Evolutionary conservation across 2,113 vertebrate genomes (phyloP).

Genomic region (Myotis brandtii): DNA sequence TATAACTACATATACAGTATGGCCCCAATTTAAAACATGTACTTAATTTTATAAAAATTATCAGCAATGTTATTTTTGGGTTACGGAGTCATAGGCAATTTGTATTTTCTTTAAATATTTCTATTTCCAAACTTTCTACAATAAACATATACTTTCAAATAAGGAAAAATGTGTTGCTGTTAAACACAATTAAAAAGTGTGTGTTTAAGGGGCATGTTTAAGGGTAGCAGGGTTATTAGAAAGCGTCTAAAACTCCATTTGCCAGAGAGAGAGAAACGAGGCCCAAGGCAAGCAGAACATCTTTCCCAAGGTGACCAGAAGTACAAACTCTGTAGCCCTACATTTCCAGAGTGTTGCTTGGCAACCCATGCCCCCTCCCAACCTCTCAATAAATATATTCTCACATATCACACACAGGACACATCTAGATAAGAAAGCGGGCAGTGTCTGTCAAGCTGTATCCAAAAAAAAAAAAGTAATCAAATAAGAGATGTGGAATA

Average conservation of each 20-base stretch:
- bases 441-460: not conserved
- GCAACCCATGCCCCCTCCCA: not conserved
- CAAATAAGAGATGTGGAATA: not conserved
- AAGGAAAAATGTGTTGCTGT: not conserved
- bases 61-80: not conserved
- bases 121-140: not conserved
- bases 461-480: not conserved
- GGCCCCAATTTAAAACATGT: not conserved
- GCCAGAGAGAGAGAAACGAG: not conserved
- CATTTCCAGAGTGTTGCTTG: not conserved
- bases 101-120: slow-evolving; percentile 22
- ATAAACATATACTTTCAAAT: slow-evolving; percentile 4
- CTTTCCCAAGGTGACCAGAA: slow-evolving; percentile 36
- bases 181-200: not conserved
- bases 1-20: not conserved
- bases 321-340: not conserved
- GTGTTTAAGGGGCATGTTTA: not conserved
- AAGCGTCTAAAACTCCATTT: not conserved
- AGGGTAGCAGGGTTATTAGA: not conserved
- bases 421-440: slow-evolving; percentile 41
- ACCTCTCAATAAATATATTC: slow-evolving; percentile 30
- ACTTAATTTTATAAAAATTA: not conserved
- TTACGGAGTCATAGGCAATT: not conserved
- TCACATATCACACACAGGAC: not conserved
- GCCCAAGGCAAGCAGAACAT: not conserved